Conservation (phyloP, 2,113 vertebrate genomes). For the Brevimyrus niger region DNA sequence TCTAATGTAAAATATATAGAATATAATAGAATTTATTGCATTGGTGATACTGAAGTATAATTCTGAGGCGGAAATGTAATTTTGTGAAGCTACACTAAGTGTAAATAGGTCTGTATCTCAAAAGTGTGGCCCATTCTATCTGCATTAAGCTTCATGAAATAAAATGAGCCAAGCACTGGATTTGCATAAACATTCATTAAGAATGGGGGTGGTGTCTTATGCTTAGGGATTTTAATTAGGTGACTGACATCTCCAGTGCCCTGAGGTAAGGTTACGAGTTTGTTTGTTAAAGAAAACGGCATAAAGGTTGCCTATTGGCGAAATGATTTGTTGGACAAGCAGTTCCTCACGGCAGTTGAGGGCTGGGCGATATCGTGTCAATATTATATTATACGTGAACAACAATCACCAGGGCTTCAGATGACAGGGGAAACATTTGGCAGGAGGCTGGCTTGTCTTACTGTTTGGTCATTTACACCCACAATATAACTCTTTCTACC, state of each 20-base stretch:
- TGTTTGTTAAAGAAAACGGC: not conserved
- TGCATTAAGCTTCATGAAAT: not conserved
- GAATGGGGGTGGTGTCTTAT: not conserved
- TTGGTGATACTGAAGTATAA: not conserved
- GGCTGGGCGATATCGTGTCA: no score
- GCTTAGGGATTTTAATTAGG: not conserved
- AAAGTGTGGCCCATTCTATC: not conserved
- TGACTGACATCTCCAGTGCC: not conserved
- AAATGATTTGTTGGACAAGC: not conserved
- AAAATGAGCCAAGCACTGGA: not conserved
- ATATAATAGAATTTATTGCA: not conserved
- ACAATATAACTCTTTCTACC: no score
- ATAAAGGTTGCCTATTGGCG: not conserved
- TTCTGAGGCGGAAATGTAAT: not conserved
- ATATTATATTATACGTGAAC: no score
- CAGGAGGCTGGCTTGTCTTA: no score
- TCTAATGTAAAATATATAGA: not conserved
- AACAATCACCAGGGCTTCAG: no score
- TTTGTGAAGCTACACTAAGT: not conserved
- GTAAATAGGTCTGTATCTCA: not conserved
- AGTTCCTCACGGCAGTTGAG: not conserved
- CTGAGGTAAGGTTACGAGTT: not conserved
- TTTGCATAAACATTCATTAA: not conserved
- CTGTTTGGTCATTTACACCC: no score
- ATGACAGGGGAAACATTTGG: no score